Evolutionary conservation across 2,797 vertebrate genomes (phyloP), one percentile per base, ranked within the genome.

Genomic region (Avahi laniger): DNA sequence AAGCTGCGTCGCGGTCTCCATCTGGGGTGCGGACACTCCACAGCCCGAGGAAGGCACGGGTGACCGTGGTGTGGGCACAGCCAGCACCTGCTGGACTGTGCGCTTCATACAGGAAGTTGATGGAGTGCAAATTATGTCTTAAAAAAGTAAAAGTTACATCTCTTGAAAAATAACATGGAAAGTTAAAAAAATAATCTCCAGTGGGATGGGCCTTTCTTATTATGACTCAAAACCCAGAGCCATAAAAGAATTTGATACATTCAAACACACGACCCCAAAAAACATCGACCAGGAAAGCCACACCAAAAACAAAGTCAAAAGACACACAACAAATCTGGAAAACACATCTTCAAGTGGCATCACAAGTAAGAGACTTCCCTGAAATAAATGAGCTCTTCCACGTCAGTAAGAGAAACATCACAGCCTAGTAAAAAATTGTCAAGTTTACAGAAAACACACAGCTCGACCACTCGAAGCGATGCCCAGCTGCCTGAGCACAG

Each of bases 61-160:
- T 2, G 26, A 20, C 43, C 54, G 57, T 2, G 22, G 28, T 1
- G 54, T 2, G 15, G 1, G 0, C 41, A 7, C 8, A 0, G 10
- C 20, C 18, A 4, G 20, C n/a, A 41, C 41, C 1, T 5, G 3
- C 84, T 13, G 18, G 41, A 1, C 86, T 7, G 17, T 2, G 8
- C 2, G 0, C 20, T 43, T 41, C 38, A 5, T 2, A 3, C 35
- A 4, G 5, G 43, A 22, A 52, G 72, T 2, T 4, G 22, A 28
- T 0, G 13, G 12, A 5, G 7, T 7, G 0, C 33, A 48, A 38
- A 5, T 11, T 33, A 35, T 0, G 10, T 73, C 70, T 73, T 50
- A 20, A 46, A 86, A 86, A 70, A 63, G 13, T 69, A 24, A n/a
- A 79, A 79, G 57, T 54, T 35, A 10, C 17, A 13, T 24, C 76